Conservation (phyloP, 2,888 invertebrate species). For the Philhelius pedissequus region DNA sequence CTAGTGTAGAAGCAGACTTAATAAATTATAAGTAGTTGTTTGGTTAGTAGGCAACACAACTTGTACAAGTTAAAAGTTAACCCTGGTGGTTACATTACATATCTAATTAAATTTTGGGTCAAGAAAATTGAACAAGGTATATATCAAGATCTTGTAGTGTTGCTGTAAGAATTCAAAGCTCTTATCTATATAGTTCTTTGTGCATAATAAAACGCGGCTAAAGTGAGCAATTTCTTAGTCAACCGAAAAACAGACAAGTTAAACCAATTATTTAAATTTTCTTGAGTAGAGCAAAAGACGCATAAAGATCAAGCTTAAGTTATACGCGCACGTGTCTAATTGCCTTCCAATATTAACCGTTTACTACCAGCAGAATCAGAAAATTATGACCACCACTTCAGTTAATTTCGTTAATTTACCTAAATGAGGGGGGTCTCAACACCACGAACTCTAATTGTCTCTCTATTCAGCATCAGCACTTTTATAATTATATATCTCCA, state of each 20-base stretch:
- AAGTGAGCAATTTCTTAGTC: not conserved
- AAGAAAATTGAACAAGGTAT: too few species aligned
- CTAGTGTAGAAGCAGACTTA: too few species aligned
- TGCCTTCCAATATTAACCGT: conserved; percentile 44
- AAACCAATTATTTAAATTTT: not conserved
- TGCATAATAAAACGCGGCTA: too few species aligned
- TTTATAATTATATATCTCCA: conserved; percentile 39
- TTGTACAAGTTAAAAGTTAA: too few species aligned
- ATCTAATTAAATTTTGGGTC: too few species aligned
- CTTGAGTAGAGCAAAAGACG: not conserved
- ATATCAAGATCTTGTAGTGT: too few species aligned
- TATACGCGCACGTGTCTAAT: conserved; percentile 61
- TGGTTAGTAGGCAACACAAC: too few species aligned
- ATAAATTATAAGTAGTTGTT: too few species aligned
- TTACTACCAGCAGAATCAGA: conserved; percentile 29
- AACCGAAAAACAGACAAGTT: not conserved
- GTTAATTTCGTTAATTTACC: conserved; percentile 47
- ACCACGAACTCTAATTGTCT: conserved; percentile 22
- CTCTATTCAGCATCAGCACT: conserved; percentile 62
- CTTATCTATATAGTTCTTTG: too few species aligned
- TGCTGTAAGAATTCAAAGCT: too few species aligned
- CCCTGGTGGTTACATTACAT: too few species aligned
- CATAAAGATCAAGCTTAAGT: conserved; percentile 1
- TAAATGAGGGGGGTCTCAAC: not conserved
- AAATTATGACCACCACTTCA: conserved; percentile 18